Base-by-base conservation (phyloP, 2,888 invertebrate species). In the Drosophila aldrichi region DNA sequence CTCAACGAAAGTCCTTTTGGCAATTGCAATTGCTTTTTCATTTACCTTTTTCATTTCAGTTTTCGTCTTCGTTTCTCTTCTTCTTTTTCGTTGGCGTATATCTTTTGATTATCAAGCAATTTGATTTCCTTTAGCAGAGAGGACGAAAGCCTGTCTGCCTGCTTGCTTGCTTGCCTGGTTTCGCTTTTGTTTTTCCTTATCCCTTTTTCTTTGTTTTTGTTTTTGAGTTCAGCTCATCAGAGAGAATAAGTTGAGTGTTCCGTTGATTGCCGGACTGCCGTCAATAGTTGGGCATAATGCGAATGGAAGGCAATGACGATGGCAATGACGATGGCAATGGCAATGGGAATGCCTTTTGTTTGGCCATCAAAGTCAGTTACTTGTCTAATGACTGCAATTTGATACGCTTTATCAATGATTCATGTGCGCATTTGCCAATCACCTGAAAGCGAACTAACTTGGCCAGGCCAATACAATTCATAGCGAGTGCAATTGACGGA, bases 331-430 rank as follows among this genome's bases (percentile, higher is more conserved):
- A 4, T 52, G 22, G 36, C 38, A 36, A 34, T 52, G 52, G 36
- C 0, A 25, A 18, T 52, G 57, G 66, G 55, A 32, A 41, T 71
- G 60, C 58, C 71, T 65, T 81, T 68, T 79, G 69, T 79, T 74
- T 70, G 67, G 38, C 72, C 77, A 79, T 82, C 73, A 70, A 73
- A 76, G 78, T 67, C 81, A 67, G 77, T 60, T 67, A 77, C 70
- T 79, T 81, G 88, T 81, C 83, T 84, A 87, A 88, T 86, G 89
- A 86, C 82, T 85, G 84, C 82, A 78, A 86, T 85, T 87, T 78
- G 83, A 85, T 72, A 70, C 74, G 77, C 85, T 82, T 87, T 87
- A 89, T 87, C 87, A 87, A 87, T 81, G 78, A 87, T 85, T 89
- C 87, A 87, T 79, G 81, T 70, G 68, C 70, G 61, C 79, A 73